Conservation (phyloP, 2,888 invertebrate species). For the Andrena flavipes region DNA sequence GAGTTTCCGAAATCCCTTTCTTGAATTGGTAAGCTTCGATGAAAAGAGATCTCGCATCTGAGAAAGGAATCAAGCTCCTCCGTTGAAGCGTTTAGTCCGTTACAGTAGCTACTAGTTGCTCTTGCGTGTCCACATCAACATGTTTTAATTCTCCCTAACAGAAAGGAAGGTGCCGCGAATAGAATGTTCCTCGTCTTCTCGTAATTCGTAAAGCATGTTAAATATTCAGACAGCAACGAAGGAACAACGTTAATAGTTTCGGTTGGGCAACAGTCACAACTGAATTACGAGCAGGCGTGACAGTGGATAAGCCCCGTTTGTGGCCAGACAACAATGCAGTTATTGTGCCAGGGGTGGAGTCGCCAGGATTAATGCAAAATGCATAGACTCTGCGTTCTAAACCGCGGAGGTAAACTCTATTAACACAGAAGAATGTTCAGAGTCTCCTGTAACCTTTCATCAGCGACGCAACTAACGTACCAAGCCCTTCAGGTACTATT, state of each 20-base stretch:
- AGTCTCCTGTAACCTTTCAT: neutral
- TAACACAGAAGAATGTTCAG: neutral
- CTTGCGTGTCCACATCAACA: neutral
- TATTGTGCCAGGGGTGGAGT: conserved; percentile 12
- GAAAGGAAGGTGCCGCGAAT: neutral
- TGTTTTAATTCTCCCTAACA: neutral
- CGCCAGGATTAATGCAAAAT: conserved; percentile 18
- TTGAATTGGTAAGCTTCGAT: conserved; percentile 8
- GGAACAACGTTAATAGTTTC: conserved; percentile 6
- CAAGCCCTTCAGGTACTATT: neutral
- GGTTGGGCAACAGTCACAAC: conserved; percentile 9
- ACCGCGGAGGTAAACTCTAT: neutral
- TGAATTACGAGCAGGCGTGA: conserved; percentile 12
- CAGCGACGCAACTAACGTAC: neutral
- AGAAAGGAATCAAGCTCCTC: neutral
- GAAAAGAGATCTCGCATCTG: neutral
- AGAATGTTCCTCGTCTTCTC: neutral
- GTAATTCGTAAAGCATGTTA: neutral
- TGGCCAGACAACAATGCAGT: conserved; percentile 32
- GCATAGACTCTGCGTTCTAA: neutral
- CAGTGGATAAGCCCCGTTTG: conserved; percentile 26
- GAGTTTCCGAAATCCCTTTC: neutral
- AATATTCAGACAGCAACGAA: conserved; percentile 13
- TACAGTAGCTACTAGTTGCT: too few species aligned
- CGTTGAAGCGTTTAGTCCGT: neutral